Evolutionary conservation across 2,888 invertebrate species (phyloP).

Genomic region (Stegophylla sp.): DNA sequence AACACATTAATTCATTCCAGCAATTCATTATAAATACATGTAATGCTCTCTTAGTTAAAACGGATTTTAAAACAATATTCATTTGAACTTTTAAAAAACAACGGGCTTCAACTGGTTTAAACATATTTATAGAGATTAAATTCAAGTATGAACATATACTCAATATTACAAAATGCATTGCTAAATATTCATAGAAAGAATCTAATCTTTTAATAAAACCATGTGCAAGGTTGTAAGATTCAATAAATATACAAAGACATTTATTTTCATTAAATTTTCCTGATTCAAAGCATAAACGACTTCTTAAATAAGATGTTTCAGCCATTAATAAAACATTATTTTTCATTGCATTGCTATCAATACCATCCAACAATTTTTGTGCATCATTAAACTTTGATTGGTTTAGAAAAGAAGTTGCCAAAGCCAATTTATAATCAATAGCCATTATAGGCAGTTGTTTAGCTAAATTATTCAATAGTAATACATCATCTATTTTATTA

Average conservation of each 20-base stretch:
- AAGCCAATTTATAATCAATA: conserved; percentile 41
- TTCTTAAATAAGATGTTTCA: conserved; percentile 40
- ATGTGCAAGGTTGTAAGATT: conserved; percentile 47
- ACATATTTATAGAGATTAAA: conserved; percentile 52
- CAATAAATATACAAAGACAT: conserved; percentile 34
- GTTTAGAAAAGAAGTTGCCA: conserved; percentile 34
- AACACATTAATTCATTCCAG: conserved; percentile 46
- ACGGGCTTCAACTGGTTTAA: conserved; percentile 48
- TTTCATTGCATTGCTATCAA: conserved; percentile 15
- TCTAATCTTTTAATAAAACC: conserved; percentile 43
- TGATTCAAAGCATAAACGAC: conserved; percentile 50
- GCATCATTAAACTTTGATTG: conserved; percentile 45
- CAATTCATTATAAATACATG: conserved; percentile 53
- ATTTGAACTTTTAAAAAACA: conserved; percentile 56
- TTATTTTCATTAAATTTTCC: conserved; percentile 29
- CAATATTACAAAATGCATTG: conserved; percentile 49
- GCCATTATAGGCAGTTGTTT: conserved; percentile 36
- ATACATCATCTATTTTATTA: not conserved
- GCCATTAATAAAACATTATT: conserved; percentile 42
- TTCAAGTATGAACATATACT: conserved; percentile 54
- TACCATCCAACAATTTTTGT: conserved; percentile 23
- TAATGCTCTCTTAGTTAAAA: conserved; percentile 50
- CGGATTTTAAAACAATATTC: conserved; percentile 53
- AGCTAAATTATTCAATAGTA: conserved; percentile 19
- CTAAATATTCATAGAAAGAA: conserved; percentile 49